These are phyloP conservation scores for Platyscapa corneri DNA, from an alignment of 1,140 invertebrate species.

Conservation along the genomic window DNA sequence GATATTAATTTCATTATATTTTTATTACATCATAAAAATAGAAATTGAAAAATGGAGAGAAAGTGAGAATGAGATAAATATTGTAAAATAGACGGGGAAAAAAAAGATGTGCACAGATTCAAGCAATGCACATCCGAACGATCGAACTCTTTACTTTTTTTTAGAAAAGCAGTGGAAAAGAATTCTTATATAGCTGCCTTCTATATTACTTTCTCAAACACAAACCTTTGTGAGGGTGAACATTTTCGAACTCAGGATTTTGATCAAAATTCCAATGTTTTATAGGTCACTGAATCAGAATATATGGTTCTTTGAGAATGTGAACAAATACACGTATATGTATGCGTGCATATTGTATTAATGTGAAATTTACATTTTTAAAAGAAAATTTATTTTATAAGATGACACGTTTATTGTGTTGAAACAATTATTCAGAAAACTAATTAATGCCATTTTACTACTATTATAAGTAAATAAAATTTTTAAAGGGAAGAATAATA, in stretches of 20 bases:
- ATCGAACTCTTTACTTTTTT: not conserved
- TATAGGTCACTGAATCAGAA: not conserved
- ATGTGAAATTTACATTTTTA: not conserved
- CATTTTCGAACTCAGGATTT: not conserved
- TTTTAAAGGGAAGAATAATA: no score
- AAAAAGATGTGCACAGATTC: not conserved
- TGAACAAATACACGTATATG: not conserved
- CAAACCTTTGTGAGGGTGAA: not conserved
- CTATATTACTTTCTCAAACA: conserved; percentile 12
- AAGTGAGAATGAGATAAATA: not conserved
- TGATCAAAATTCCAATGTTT: conserved; percentile 5
- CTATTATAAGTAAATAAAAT: no score
- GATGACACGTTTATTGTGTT: no score
- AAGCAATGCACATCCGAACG: not conserved
- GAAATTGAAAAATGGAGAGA: no score
- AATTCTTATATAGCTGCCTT: not conserved
- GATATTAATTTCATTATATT: no score
- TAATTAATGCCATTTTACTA: no score
- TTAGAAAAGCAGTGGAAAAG: not conserved
- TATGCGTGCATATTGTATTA: not conserved
- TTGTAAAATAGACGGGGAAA: not conserved
- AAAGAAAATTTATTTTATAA: not conserved
- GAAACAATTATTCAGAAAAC: no score
- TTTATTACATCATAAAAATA: no score
- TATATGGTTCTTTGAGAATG: not conserved